phyloP scores from a whole-genome alignment of 2,113 vertebrate species.

The Argyrosomus japonicus region DNA sequence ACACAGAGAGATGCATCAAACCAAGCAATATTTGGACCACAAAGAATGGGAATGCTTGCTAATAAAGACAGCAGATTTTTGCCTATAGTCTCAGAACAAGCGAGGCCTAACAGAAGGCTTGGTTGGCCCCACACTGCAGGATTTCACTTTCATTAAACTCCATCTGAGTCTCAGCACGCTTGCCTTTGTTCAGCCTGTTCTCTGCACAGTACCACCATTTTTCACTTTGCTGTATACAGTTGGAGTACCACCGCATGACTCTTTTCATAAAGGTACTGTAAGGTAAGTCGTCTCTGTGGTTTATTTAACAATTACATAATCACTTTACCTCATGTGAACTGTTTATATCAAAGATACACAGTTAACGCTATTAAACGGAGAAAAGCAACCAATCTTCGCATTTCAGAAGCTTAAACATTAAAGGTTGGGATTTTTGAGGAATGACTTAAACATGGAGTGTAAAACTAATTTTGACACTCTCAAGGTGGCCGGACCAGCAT shows the following conservation, averaged over 20 bases:
- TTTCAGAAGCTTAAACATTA: too few species aligned
- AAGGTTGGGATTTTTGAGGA: too few species aligned
- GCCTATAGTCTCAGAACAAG: conserved; percentile 36
- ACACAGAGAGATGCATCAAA: not conserved
- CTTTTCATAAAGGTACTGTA: conserved; percentile 26
- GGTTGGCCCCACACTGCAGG: conserved; percentile 45
- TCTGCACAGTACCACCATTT: conserved; percentile 34
- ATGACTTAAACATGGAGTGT: too few species aligned
- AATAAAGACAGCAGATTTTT: conserved; percentile 22
- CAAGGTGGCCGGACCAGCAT: too few species aligned
- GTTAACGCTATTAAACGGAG: not conserved
- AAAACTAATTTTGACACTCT: too few species aligned
- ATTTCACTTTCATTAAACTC: conserved; percentile 63
- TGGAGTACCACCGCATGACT: conserved; percentile 15
- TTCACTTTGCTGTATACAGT: conserved; percentile 32
- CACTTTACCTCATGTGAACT: not conserved
- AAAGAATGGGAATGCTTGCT: not conserved
- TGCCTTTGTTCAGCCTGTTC: conserved; percentile 32
- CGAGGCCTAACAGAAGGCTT: conserved; percentile 56
- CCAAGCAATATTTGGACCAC: conserved; percentile 9
- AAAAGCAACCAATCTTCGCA: too few species aligned
- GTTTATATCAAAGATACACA: not conserved
- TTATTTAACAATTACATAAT: conserved; percentile 26
- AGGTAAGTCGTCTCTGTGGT: conserved; percentile 15
- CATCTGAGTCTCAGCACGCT: conserved; percentile 39